Percentiles rank a stretch among this genome's conserved stretches.
Conservation (phyloP, 2,888 invertebrate genomes). For the Nomada fabriciana region DNA sequence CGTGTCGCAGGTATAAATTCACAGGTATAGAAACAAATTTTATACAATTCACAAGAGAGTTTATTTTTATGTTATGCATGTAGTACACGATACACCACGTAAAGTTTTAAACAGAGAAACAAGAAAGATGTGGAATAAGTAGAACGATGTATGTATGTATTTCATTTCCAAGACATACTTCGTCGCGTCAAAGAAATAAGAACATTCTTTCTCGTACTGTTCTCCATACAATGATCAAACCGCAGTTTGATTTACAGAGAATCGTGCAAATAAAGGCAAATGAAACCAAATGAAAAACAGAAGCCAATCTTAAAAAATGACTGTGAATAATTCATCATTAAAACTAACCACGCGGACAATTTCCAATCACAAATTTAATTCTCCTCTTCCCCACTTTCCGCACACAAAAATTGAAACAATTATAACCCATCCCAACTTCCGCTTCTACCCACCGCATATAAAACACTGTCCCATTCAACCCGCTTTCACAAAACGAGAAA, state of each 20-base stretch:
- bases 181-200: neutral
- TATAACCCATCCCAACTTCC: neutral
- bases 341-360: too few relatives aligned
- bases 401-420: neutral
- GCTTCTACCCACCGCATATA: too few relatives aligned
- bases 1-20: too few relatives aligned
- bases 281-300: too few relatives aligned
- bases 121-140: too few relatives aligned
- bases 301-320: too few relatives aligned
- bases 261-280: neutral
- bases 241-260: neutral
- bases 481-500: neutral
- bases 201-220: neutral
- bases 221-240: neutral
- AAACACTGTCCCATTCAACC: neutral
- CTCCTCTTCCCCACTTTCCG: too few relatives aligned
- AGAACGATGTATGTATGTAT: neutral
- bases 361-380: too few relatives aligned
- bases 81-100: too few relatives aligned
- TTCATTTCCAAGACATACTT: neutral
- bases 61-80: neutral
- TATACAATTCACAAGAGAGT: too few relatives aligned
- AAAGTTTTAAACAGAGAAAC: neutral
- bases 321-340: too few relatives aligned
- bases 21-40: too few relatives aligned